These are phyloP conservation scores for Polydesmus complanatus DNA, from an alignment of 2,888 invertebrate genomes.

Conservation along the genomic window DNA sequence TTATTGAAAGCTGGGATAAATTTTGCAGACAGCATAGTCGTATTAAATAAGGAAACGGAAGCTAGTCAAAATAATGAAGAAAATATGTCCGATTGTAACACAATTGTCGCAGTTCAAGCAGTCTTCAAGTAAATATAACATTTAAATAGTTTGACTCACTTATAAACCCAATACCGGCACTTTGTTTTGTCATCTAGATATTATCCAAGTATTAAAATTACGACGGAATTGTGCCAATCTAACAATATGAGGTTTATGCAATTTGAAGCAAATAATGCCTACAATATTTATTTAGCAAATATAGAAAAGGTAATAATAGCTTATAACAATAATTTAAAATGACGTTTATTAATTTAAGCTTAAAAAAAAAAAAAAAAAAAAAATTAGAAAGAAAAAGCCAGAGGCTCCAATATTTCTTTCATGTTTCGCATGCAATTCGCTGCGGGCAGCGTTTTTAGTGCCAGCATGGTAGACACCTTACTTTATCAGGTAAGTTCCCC, in stretches of 20 bases:
- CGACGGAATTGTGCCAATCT: slow-evolving; percentile 92
- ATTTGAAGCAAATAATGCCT: slow-evolving; percentile 92
- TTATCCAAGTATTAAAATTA: slow-evolving; percentile 94
- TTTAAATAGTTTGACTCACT: background rate
- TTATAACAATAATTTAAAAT: background rate
- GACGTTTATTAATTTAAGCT: background rate
- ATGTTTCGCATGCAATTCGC: slow-evolving; percentile 98
- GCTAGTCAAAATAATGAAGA: slow-evolving; percentile 76
- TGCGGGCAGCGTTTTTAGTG: slow-evolving; percentile 94
- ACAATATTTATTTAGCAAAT: slow-evolving; percentile 89
- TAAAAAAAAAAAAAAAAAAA: background rate
- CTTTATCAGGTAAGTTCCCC: slow-evolving; percentile 49
- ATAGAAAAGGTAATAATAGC: slow-evolving; percentile 77
- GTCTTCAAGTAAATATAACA: slow-evolving; percentile 77
- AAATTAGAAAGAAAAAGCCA: slow-evolving; percentile 71
- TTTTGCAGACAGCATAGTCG: slow-evolving; percentile 85
- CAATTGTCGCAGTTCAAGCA: slow-evolving; percentile 95
- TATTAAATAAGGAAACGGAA: slow-evolving; percentile 70
- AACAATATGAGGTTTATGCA: slow-evolving; percentile 99
- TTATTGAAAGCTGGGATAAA: slow-evolving; percentile 87
- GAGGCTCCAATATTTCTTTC: slow-evolving; percentile 96
- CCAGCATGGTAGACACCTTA: slow-evolving; percentile 93
- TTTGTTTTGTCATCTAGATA: slow-evolving; percentile 42
- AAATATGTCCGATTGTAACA: slow-evolving; percentile 94
- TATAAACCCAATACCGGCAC: background rate